phyloP scores from a whole-genome alignment of 2,888 invertebrate genomes.

The Drosophila birchii region DNA sequence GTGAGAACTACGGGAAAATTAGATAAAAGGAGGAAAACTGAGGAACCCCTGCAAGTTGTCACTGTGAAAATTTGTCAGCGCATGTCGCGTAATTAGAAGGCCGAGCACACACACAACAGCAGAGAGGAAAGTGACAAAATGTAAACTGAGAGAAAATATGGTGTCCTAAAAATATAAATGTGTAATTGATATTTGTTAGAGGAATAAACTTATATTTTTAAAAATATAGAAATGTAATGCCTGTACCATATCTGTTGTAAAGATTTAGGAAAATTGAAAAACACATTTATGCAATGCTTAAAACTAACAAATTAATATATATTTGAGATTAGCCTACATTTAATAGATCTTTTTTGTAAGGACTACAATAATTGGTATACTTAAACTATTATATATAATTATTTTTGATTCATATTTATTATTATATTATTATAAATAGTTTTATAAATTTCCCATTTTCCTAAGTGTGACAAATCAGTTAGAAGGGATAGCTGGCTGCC shows the following conservation, averaged over 20 bases:
- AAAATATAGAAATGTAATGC: neutral
- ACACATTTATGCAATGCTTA: no score
- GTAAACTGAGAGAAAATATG: neutral
- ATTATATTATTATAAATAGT: neutral
- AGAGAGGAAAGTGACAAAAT: neutral
- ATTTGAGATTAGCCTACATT: no score
- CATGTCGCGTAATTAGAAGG: slow-evolving; percentile 66
- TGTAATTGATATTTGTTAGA: no score
- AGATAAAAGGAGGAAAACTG: slow-evolving; percentile 1
- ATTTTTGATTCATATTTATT: no score
- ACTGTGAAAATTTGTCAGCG: slow-evolving; percentile 65
- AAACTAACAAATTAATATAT: no score
- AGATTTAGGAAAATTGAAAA: no score
- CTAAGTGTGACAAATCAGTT: neutral
- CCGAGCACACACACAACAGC: slow-evolving; percentile 9
- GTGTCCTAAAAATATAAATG: neutral
- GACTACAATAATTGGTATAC: neutral
- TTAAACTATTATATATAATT: no score
- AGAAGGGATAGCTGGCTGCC: neutral
- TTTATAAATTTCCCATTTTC: neutral
- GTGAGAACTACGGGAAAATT: slow-evolving; percentile 4
- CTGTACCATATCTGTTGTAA: neutral
- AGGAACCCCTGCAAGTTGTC: slow-evolving; percentile 20
- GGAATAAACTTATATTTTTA: neutral
- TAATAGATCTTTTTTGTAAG: neutral